phyloP scores from a whole-genome alignment of 2,113 vertebrate genomes.

The Myrmecophaga tridactyla region DNA sequence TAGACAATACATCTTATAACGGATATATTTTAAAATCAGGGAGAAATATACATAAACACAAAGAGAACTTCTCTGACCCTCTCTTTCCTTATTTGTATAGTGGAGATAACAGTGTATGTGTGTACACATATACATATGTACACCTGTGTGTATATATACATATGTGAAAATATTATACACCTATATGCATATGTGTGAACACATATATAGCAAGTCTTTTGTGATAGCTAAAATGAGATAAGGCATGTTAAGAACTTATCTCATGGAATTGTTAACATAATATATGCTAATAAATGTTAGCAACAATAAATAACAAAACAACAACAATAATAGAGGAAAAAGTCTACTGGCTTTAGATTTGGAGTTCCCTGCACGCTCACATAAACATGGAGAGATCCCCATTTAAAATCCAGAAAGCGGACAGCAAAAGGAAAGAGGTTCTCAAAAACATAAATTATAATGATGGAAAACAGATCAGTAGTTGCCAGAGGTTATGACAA shows the following conservation, averaged over 20 bases:
- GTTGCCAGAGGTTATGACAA: not conserved
- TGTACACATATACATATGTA: not conserved
- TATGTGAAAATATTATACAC: not conserved
- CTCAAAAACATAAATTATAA: not conserved
- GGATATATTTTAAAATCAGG: not conserved
- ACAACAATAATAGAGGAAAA: not conserved
- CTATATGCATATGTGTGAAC: not conserved
- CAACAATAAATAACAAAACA: not conserved
- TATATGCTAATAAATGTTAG: not conserved
- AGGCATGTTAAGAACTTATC: not conserved
- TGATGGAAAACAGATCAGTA: not conserved
- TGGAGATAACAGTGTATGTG: not conserved
- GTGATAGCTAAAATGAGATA: not conserved
- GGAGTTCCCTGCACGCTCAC: not conserved
- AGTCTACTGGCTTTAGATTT: not conserved
- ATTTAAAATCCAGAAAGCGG: not conserved
- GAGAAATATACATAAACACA: not conserved
- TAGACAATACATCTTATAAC: not conserved
- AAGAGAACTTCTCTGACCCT: not conserved
- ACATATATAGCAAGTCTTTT: not conserved
- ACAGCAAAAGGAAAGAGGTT: not conserved
- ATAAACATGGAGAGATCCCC: not conserved
- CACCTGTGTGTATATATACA: not conserved
- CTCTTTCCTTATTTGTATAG: too few species aligned
- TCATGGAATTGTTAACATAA: not conserved